Conservation (phyloP, 2,113 vertebrate species). For the Notothenia coriiceps region DNA sequence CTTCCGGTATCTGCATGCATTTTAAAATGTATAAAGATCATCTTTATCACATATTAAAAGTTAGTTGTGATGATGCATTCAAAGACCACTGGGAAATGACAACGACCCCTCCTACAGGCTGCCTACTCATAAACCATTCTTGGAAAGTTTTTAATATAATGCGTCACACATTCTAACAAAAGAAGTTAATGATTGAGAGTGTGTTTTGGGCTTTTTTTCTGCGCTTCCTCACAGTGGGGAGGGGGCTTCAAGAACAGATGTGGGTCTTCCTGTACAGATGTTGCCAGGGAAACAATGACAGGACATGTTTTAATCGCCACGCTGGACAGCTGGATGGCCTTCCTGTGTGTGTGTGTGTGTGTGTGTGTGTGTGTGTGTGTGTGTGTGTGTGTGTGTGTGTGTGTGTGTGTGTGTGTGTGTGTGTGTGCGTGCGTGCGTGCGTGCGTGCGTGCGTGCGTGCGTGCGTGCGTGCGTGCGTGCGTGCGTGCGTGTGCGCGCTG, state of each 20-base stretch:
- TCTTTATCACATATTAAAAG: background rate
- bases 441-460: constrained; percentile 19
- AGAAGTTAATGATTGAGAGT: background rate
- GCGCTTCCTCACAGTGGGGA: background rate
- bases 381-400: constrained; percentile 12
- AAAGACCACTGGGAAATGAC: constrained; percentile 47
- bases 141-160: accelerated
- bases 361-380: constrained; percentile 32
- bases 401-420: constrained; percentile 10
- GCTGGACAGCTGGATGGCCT: constrained; percentile 78
- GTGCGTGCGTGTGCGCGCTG: constrained; percentile 21
- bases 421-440: constrained; percentile 13
- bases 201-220: constrained; percentile 2
- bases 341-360: constrained; percentile 64
- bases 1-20: background rate
- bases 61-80: constrained; percentile 16
- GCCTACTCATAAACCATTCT: background rate
- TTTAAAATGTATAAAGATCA: background rate
- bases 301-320: constrained; percentile 79
- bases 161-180: background rate
- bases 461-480: constrained; percentile 18
- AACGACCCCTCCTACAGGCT: background rate
- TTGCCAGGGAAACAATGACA: constrained; percentile 83
- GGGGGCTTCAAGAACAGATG: constrained; percentile 70
- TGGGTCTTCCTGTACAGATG: constrained; percentile 83